Conservation (phyloP, 2,888 invertebrate genomes). For the Diploptera punctata region DNA sequence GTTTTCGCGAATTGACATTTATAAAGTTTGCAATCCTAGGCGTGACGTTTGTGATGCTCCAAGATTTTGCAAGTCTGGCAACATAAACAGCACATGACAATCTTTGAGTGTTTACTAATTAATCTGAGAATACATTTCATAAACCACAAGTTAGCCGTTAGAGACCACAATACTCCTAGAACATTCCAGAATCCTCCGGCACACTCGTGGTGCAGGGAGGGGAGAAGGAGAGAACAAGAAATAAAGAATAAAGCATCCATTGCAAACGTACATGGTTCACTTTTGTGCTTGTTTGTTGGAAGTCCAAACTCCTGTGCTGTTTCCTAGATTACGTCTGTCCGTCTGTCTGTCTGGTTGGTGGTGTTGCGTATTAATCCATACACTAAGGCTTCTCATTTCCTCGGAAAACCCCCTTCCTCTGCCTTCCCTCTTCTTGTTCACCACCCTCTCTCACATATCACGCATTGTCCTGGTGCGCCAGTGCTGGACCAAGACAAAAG, state of each 20-base stretch:
- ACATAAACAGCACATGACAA: too few species aligned
- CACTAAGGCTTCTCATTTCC: conserved; percentile 33
- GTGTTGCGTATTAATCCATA: conserved; percentile 36
- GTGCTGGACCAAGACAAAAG: conserved; percentile 12
- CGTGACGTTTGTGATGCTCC: too few species aligned
- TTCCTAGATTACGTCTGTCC: conserved; percentile 34
- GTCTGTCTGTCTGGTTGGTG: conserved; percentile 7
- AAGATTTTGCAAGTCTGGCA: too few species aligned
- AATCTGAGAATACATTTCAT: too few species aligned
- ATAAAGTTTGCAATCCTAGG: too few species aligned
- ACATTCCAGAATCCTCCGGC: too few species aligned
- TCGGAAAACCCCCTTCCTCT: conserved; percentile 10
- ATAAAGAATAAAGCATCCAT: not conserved
- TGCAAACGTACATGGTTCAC: not conserved
- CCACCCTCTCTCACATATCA: conserved; percentile 7
- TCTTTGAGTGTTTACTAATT: too few species aligned
- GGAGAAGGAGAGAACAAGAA: not conserved
- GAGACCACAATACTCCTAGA: too few species aligned
- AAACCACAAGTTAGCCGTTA: too few species aligned
- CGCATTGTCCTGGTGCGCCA: not conserved
- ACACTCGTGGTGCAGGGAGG: not conserved
- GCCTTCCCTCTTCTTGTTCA: not conserved
- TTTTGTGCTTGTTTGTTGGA: conserved; percentile 11
- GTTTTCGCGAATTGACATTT: too few species aligned
- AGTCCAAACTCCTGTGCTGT: conserved; percentile 13